These are phyloP conservation scores for Thymallus thymallus DNA, from an alignment of 2,113 vertebrate genomes.

Conservation along the genomic window DNA sequence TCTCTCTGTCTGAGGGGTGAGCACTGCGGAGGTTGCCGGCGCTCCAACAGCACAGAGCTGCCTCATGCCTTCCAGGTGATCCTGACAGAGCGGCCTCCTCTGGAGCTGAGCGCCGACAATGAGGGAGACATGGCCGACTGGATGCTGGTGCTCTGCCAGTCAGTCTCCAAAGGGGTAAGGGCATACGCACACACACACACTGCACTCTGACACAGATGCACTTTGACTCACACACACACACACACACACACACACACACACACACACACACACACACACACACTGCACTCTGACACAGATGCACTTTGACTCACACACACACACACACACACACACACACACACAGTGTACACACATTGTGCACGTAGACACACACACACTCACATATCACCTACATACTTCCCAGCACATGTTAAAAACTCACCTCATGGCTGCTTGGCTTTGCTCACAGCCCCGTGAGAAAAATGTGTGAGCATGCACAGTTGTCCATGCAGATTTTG, in stretches of 20 bases:
- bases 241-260: too few species aligned
- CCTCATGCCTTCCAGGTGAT: constrained; percentile 95
- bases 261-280: background rate
- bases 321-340: background rate
- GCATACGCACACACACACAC: background rate
- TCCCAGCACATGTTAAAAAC: background rate
- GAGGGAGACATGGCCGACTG: constrained; percentile 96
- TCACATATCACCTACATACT: background rate
- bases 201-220: background rate
- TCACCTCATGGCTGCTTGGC: background rate
- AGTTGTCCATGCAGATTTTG: background rate
- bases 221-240: background rate
- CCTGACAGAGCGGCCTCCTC: constrained; percentile 85
- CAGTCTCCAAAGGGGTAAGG: constrained; percentile 94
- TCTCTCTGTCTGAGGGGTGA: constrained; percentile 77
- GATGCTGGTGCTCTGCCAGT: constrained; percentile 96
- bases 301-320: background rate
- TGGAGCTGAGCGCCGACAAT: constrained; percentile 86
- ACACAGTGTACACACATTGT: background rate
- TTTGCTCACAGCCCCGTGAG: background rate
- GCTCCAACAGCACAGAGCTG: constrained; percentile 87
- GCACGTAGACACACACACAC: background rate
- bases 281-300: background rate
- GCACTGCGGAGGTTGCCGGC: constrained; percentile 92
- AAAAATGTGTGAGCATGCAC: background rate